These are phyloP conservation scores for Charadrius vociferus DNA, from an alignment of 2,113 vertebrate species.

Conservation along the genomic window DNA sequence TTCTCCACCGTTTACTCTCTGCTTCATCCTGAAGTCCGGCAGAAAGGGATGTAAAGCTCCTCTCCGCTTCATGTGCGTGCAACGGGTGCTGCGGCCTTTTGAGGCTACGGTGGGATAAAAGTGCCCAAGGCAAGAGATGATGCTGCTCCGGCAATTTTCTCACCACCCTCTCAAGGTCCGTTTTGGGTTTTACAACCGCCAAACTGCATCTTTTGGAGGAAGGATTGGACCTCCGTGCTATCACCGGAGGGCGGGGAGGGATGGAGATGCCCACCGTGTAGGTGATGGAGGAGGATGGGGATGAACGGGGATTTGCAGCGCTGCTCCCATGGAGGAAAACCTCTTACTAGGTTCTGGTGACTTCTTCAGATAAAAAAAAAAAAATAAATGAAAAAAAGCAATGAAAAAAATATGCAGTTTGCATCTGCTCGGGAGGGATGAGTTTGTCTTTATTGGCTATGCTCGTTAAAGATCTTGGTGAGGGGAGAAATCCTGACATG, in stretches of 20 bases:
- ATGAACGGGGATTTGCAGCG: neutral
- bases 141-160: neutral
- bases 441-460: slow-evolving; percentile 24
- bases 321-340: neutral
- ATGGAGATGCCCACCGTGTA: accelerated
- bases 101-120: accelerated
- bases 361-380: neutral
- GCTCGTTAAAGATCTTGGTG: neutral
- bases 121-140: neutral
- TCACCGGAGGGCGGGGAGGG: accelerated
- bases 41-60: neutral
- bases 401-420: neutral
- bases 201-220: neutral
- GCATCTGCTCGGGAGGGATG: neutral
- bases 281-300: neutral
- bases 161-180: neutral
- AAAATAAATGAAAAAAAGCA: neutral
- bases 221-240: neutral
- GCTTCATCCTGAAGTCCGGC: neutral
- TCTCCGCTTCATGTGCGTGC: accelerated
- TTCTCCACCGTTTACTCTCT: neutral
- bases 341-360: neutral
- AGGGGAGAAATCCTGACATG: slow-evolving; percentile 46
- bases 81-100: no score
- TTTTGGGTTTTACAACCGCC: neutral